Conservation (phyloP, 2,888 invertebrate genomes). For the Tryphoninae sp. region DNA sequence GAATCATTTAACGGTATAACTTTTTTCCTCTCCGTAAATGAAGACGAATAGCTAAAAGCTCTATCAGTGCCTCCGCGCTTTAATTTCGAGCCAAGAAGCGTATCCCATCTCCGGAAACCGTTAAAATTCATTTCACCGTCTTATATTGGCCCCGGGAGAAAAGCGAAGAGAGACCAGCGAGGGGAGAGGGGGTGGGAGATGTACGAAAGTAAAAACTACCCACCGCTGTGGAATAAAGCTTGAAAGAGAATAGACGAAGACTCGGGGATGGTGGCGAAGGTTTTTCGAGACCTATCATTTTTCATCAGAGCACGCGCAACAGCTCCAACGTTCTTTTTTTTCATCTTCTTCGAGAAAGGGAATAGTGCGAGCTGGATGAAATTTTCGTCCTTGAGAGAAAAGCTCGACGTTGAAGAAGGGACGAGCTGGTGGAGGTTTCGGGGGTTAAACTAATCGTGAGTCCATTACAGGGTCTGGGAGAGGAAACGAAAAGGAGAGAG, state of each 20-base stretch:
- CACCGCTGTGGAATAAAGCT: conserved; percentile 12
- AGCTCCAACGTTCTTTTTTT: conserved; percentile 19
- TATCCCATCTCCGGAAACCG: conserved; percentile 23
- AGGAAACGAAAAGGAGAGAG: not conserved
- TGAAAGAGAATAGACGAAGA: conserved; percentile 11
- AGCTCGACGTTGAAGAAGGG: conserved; percentile 5
- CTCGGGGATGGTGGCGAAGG: conserved; percentile 15
- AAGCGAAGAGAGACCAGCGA: conserved; percentile 3
- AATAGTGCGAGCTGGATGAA: conserved; percentile 21
- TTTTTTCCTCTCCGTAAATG: conserved; percentile 37
- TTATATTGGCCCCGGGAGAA: conserved; percentile 52
- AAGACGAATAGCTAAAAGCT: conserved; percentile 34
- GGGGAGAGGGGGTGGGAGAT: not conserved
- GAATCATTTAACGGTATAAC: conserved; percentile 26
- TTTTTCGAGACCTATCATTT: conserved; percentile 40
- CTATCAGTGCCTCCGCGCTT: conserved; percentile 33
- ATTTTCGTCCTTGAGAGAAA: conserved; percentile 27
- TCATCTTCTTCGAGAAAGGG: conserved; percentile 1
- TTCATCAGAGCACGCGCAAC: conserved; percentile 42
- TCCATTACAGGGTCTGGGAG: conserved; percentile 36
- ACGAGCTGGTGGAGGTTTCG: conserved; percentile 14
- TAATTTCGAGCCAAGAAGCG: conserved; percentile 25
- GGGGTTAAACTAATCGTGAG: conserved; percentile 52
- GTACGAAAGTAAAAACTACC: conserved; percentile 7
- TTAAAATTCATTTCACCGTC: conserved; percentile 51